These are phyloP conservation scores for Pseudochirops cupreus DNA, from an alignment of 2,797 vertebrate genomes.

Conservation along the genomic window DNA sequence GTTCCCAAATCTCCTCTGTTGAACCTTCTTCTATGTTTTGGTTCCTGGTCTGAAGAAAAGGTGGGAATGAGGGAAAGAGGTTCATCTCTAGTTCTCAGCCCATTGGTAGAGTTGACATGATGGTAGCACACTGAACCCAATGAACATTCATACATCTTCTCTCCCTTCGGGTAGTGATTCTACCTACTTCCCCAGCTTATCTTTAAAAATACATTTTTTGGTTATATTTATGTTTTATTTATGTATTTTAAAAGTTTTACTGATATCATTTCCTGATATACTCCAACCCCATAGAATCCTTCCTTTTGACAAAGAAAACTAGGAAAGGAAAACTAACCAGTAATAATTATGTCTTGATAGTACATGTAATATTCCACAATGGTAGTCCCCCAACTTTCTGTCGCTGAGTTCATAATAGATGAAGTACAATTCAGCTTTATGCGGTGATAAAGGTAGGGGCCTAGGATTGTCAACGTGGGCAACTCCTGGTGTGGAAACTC, in stretches of 20 bases:
- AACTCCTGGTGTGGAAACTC: neutral
- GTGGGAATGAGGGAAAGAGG: neutral
- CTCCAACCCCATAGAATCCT: neutral
- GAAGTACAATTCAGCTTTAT: neutral
- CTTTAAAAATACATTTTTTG: neutral
- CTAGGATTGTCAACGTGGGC: neutral
- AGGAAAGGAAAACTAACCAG: neutral
- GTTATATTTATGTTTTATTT: neutral
- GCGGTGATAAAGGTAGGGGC: neutral
- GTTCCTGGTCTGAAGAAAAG: neutral
- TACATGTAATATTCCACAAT: neutral
- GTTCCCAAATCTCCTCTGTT: neutral
- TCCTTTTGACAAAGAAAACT: neutral
- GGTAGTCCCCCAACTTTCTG: neutral
- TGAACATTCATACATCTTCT: neutral
- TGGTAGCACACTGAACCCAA: neutral
- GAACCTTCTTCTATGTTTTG: neutral
- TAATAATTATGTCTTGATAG: neutral
- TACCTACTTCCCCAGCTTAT: neutral
- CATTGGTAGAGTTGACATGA: neutral
- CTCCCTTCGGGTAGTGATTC: neutral
- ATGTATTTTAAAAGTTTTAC: neutral
- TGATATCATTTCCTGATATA: neutral
- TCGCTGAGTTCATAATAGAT: neutral
- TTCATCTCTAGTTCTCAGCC: neutral